Percentiles rank a stretch among this genome's conserved stretches.
Evolutionary conservation across 2,797 vertebrate genomes (phyloP).

Genomic region (Periparus ater): DNA sequence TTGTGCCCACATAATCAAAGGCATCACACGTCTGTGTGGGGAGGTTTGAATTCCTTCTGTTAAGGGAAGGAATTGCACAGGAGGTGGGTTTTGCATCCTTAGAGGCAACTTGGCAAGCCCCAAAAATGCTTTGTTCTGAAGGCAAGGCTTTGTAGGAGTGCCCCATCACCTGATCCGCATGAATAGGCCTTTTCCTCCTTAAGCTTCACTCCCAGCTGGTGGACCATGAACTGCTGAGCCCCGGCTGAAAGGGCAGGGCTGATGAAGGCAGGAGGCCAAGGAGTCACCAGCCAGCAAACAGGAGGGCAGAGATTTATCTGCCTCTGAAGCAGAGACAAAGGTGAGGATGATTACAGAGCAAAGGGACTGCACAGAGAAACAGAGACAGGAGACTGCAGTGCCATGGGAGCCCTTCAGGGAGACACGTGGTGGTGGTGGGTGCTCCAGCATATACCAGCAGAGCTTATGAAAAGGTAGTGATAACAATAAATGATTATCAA

Average conservation of each 20-base stretch:
- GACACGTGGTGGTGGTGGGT: fast-evolving
- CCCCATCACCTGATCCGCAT: constrained; percentile 9
- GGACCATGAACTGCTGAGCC: constrained; percentile 20
- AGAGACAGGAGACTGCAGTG: neutral
- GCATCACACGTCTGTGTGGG: neutral
- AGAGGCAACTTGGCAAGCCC: constrained; percentile 2
- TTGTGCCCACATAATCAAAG: neutral
- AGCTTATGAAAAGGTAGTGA: neutral
- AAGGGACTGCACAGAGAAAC: neutral
- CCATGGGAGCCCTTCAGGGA: neutral
- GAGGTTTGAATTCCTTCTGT: neutral
- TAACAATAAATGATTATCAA: neutral
- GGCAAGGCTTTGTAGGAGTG: neutral
- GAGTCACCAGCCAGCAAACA: neutral
- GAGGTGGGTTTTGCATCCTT: neutral
- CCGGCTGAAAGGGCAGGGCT: neutral
- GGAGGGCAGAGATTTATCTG: neutral
- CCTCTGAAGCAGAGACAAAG: neutral
- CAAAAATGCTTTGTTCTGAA: neutral
- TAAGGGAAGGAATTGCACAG: neutral
- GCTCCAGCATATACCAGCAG: neutral
- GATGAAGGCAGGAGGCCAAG: neutral
- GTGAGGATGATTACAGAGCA: neutral
- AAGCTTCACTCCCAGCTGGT: neutral
- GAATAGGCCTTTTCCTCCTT: constrained; percentile 25